These are phyloP conservation scores for Molorchus minor DNA, from an alignment of 2,888 invertebrate species.

Conservation along the genomic window DNA sequence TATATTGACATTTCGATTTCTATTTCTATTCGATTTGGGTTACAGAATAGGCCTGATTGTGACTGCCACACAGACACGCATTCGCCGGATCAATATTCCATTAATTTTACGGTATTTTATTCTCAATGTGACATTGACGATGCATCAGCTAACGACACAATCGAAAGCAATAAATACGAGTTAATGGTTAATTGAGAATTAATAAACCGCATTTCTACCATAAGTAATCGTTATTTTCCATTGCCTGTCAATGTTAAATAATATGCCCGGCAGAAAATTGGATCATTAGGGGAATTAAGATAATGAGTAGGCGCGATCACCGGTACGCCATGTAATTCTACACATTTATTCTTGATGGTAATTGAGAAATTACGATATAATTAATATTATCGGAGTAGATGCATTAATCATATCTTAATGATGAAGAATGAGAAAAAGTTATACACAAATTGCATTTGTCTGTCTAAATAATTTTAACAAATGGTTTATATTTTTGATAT, in stretches of 20 bases:
- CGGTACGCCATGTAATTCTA: conserved; percentile 13
- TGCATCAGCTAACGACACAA: neutral
- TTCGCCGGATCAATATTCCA: conserved; percentile 5
- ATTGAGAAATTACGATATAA: conserved; percentile 43
- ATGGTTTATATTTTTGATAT: too few relatives aligned
- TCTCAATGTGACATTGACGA: conserved; percentile 6
- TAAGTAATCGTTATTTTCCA: conserved; percentile 10
- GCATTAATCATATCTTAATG: too few relatives aligned
- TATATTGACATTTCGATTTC: too few relatives aligned
- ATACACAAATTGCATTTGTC: too few relatives aligned
- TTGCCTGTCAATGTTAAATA: conserved; percentile 16
- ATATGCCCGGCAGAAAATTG: neutral
- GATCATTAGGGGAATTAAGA: conserved; percentile 49
- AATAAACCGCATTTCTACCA: conserved; percentile 11
- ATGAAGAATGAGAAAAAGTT: too few relatives aligned
- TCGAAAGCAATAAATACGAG: conserved; percentile 8
- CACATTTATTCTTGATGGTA: conserved; percentile 29
- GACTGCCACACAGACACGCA: too few relatives aligned
- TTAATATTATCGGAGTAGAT: conserved; percentile 20
- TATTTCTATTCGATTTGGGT: too few relatives aligned
- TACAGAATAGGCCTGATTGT: too few relatives aligned
- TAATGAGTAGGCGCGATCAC: conserved; percentile 48
- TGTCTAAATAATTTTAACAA: too few relatives aligned
- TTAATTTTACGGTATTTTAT: conserved; percentile 10
- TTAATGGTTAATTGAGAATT: conserved; percentile 13